Percentiles rank a stretch among this genome's conserved stretches.
Evolutionary conservation across 2,113 vertebrate species (phyloP).

Genomic region (Xiphophorus hellerii): DNA sequence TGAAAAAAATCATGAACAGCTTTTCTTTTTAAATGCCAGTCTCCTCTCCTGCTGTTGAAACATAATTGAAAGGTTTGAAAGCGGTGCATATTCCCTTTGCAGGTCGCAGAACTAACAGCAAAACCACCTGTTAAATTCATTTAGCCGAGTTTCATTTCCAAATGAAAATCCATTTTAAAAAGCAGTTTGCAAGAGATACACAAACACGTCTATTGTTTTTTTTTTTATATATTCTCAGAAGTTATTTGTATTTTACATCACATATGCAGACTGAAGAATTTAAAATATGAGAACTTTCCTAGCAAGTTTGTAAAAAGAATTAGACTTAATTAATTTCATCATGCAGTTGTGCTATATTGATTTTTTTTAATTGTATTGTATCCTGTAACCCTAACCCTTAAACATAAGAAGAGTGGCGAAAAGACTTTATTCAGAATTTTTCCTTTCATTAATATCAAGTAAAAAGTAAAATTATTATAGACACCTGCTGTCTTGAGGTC

Average conservation of each 20-base stretch:
- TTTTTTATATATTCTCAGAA: too few relatives aligned
- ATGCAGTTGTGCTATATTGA: too few relatives aligned
- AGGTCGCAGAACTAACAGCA: not conserved
- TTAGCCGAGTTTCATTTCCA: not conserved
- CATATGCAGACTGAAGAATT: too few relatives aligned
- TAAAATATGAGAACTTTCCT: too few relatives aligned
- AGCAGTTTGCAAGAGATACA: not conserved
- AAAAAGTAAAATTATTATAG: too few relatives aligned
- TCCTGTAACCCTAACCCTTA: not conserved
- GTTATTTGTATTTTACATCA: too few relatives aligned
- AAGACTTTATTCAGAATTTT: not conserved
- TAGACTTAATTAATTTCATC: not conserved
- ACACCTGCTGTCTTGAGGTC: slow-evolving; percentile 23
- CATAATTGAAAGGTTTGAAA: not conserved
- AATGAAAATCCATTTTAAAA: not conserved
- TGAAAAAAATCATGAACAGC: not conserved
- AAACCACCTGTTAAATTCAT: not conserved
- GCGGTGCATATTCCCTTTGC: not conserved
- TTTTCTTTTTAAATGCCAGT: not conserved
- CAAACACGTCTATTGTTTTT: too few relatives aligned
- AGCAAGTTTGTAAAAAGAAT: not conserved
- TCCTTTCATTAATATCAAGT: not conserved
- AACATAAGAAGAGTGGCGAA: too few relatives aligned
- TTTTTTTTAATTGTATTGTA: not conserved
- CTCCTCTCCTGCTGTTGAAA: not conserved